Conservation (phyloP, 2,888 invertebrate genomes). For the Perithous albicinctus region DNA sequence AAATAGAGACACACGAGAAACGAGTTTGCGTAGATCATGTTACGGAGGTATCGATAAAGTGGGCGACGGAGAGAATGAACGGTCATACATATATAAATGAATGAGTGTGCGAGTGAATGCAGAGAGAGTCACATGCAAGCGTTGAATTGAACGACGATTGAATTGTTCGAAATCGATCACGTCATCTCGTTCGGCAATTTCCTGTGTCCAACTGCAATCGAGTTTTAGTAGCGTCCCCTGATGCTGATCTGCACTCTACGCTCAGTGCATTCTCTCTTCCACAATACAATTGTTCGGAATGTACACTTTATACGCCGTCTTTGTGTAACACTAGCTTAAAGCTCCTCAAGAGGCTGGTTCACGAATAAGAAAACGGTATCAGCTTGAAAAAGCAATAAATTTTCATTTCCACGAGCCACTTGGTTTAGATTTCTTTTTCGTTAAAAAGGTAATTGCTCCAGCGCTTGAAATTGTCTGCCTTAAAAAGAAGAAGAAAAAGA, state of each 20-base stretch:
- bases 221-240: neutral
- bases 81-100: neutral
- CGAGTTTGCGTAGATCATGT: conserved; percentile 48
- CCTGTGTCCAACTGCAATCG: conserved; percentile 26
- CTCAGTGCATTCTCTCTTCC: neutral
- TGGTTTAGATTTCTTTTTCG: conserved; percentile 22
- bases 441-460: conserved; percentile 11
- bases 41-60: conserved; percentile 28
- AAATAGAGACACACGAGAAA: conserved; percentile 48
- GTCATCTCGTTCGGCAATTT: conserved; percentile 35
- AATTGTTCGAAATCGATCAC: conserved; percentile 46
- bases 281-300: neutral
- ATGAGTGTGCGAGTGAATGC: neutral
- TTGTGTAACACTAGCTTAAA: neutral
- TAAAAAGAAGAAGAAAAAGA: neutral
- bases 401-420: conserved; percentile 6
- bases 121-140: neutral
- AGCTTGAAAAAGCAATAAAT: conserved; percentile 16
- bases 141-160: conserved; percentile 27
- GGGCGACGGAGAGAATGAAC: conserved; percentile 3
- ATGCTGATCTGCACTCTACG: neutral
- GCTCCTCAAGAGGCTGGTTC: neutral
- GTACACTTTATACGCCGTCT: neutral
- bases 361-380: neutral
- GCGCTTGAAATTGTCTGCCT: neutral